Base-by-base conservation (phyloP, 30 jellyfish, hydroid and myxozoan genomes). In the Rhopilema esculentum region DNA sequence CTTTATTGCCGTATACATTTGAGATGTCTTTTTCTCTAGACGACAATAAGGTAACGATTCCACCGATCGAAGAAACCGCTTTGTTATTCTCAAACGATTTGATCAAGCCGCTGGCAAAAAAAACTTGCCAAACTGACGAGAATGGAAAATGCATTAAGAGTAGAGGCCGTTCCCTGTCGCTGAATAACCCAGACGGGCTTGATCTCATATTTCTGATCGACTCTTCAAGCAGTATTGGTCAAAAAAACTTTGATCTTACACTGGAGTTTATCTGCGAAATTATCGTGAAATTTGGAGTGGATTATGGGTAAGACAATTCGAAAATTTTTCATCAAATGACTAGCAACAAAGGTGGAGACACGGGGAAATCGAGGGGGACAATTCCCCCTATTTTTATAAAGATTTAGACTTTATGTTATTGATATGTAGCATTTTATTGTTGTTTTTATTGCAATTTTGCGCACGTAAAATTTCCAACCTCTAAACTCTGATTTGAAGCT, bases 151-250 rank as follows among this genome's bases (percentile, higher is more conserved):
- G 96, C 71, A 26, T 76, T 31, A 49, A 21, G 6, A 22, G 67
- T 26, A 64, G 92, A 23, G 97, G 97, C 4, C 86, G 97, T 0
- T 64, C 94, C 25, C 57, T 91, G 21, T 57, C 53, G 27, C 8
- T 65, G 50, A 86, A 91, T 23, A 69, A 33, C 17, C 77, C 90
- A 21, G 62, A 79, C 2, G 97, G 97, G 16, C 86, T 91, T 76
- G 97, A 91, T 49, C 61, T 91, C 28, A 70, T 84, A 48, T 91
- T 91, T 29, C 79, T 91, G 66, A 23, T 91, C 67, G 97, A 91
- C 33, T 26, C 97, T 15, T 91, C 97, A 24, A 66, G 83, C 31
- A 91, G 97, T 80, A 77, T 91, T 75, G 94, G 91, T 2, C n/a
- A 0, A 22, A 75, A 77, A n/a, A 61, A 91, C 26, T 91, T 91